Conservation (phyloP, 2,797 vertebrate species). For the Australoheros facetus region DNA sequence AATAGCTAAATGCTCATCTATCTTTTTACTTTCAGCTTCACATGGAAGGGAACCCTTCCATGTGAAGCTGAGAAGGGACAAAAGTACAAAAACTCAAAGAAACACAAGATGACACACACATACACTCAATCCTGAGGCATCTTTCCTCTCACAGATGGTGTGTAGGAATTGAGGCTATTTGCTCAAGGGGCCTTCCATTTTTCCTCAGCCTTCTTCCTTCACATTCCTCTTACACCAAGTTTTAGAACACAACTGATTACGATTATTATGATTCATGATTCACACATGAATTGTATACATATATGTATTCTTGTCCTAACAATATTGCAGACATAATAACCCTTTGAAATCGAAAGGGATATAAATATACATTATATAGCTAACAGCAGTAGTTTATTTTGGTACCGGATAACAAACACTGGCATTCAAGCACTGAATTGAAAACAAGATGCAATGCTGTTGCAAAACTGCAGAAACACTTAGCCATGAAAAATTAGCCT, state of each 20-base stretch:
- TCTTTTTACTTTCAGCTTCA: conserved; percentile 1
- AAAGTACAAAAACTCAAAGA: conserved; percentile 14
- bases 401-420: neutral
- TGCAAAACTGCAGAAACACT: too few relatives aligned
- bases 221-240: neutral
- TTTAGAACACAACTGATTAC: conserved; percentile 12
- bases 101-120: conserved; percentile 34
- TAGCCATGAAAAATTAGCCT: too few relatives aligned
- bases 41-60: neutral
- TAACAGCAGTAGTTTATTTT: neutral
- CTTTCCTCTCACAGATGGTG: conserved; percentile 73
- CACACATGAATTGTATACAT: neutral
- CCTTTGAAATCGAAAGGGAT: neutral
- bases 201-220: conserved; percentile 29
- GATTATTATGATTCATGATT: conserved; percentile 4
- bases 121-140: conserved; percentile 56
- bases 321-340: neutral
- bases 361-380: neutral
- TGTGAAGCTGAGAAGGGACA: neutral
- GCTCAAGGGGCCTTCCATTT: conserved; percentile 52
- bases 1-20: neutral
- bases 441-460: too few relatives aligned
- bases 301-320: neutral
- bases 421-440: too few relatives aligned
- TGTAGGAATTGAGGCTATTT: conserved; percentile 49